phyloP scores from a whole-genome alignment of 2,888 invertebrate species.

The Antitype chi region DNA sequence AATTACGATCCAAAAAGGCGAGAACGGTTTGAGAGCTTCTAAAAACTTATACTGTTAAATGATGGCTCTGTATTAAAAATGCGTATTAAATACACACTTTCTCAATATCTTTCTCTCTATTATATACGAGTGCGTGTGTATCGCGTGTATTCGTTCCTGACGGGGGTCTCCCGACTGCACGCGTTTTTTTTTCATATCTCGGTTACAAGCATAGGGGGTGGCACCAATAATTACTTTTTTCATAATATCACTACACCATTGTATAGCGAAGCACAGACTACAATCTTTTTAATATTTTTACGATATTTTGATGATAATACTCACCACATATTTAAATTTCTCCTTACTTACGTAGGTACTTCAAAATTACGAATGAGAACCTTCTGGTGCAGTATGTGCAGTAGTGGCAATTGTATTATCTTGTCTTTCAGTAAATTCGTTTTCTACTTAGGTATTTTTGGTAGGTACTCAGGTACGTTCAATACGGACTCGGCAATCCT shows the following conservation, averaged over 20 bases:
- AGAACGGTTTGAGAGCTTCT: too few relatives aligned
- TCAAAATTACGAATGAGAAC: neutral
- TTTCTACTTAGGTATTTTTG: neutral
- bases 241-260: too few relatives aligned
- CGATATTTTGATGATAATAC: neutral
- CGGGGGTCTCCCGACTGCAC: too few relatives aligned
- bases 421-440: neutral
- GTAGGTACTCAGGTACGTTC: neutral
- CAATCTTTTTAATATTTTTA: too few relatives aligned
- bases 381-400: neutral
- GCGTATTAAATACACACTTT: too few relatives aligned
- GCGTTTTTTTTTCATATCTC: too few relatives aligned
- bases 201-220: neutral
- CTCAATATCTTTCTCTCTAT: too few relatives aligned
- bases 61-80: too few relatives aligned
- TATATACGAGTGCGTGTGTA: too few relatives aligned
- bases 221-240: neutral
- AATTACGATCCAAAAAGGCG: too few relatives aligned
- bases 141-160: too few relatives aligned
- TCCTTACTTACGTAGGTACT: neutral
- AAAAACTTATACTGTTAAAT: too few relatives aligned
- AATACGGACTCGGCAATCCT: neutral
- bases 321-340: neutral
- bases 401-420: neutral
- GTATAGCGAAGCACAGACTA: neutral